phyloP scores from a whole-genome alignment of 2,113 vertebrate genomes.

The Phainopepla nitens region DNA sequence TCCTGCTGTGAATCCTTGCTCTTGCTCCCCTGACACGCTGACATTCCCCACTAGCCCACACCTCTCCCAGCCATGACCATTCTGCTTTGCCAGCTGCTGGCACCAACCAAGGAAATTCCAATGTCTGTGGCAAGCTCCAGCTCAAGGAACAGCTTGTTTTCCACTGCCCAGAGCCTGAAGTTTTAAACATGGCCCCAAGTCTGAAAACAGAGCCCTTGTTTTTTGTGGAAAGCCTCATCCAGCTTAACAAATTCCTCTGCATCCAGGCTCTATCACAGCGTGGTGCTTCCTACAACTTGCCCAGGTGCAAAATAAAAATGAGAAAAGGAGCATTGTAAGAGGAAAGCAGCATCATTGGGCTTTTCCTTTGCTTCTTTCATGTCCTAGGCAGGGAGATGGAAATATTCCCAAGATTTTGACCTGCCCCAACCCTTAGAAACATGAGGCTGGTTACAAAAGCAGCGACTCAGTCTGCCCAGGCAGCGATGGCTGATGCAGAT shows the following conservation, averaged over 20 bases:
- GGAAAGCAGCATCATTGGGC: fast-evolving
- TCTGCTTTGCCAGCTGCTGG: not conserved
- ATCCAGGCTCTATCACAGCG: not conserved
- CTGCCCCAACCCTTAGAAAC: not conserved
- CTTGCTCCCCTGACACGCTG: not conserved
- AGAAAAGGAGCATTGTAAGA: not conserved
- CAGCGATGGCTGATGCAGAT: not conserved
- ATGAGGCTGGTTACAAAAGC: not conserved
- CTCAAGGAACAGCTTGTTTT: conserved; percentile 1
- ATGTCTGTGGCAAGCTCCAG: not conserved
- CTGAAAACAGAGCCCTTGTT: not conserved
- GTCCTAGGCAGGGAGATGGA: not conserved
- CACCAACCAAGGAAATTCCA: not conserved
- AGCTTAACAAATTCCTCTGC: not conserved
- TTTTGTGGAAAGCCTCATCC: not conserved
- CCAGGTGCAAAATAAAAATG: not conserved
- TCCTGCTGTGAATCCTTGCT: not conserved
- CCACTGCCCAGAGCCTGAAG: not conserved
- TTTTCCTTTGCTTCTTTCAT: not conserved
- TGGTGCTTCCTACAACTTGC: not conserved
- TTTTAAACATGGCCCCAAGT: not conserved
- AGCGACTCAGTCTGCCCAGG: not conserved
- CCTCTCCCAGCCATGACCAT: not conserved
- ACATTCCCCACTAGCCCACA: not conserved
- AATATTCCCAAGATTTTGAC: not conserved